phyloP scores from a whole-genome alignment of 2,113 vertebrate genomes.

The Syngnathoides biaculeatus region DNA sequence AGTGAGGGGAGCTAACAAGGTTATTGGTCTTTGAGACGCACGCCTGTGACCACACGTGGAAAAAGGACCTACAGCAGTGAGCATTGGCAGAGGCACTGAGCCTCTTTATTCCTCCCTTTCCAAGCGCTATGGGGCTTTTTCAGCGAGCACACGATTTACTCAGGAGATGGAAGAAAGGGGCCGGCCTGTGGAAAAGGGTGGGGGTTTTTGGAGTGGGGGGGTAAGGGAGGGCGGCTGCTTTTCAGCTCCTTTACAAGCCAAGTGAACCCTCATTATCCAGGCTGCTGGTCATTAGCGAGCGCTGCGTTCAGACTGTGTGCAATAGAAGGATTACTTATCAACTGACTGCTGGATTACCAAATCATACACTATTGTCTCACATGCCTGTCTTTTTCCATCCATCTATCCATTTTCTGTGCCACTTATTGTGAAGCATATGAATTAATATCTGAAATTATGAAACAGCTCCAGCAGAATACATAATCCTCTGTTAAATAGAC shows the following conservation, averaged over 20 bases:
- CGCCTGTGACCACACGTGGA: constrained; percentile 86
- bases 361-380: constrained; percentile 42
- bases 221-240: constrained; percentile 59
- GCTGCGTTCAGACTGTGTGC: constrained; percentile 45
- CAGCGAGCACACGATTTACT: constrained; percentile 72
- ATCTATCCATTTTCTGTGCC: no score
- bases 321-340: constrained; percentile 62
- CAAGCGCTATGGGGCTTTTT: constrained; percentile 73
- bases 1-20: constrained; percentile 85
- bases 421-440: neutral
- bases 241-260: constrained; percentile 73
- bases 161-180: constrained; percentile 74
- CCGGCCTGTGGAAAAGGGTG: constrained; percentile 44
- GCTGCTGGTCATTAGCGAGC: constrained; percentile 68
- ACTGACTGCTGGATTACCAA: constrained; percentile 50
- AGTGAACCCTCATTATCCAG: constrained; percentile 74
- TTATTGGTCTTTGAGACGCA: constrained; percentile 85
- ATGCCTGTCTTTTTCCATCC: constrained; percentile 6
- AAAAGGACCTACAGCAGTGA: constrained; percentile 91
- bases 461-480: constrained; percentile 27
- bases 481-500: neutral
- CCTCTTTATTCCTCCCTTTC: constrained; percentile 83
- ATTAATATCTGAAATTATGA: constrained; percentile 29
- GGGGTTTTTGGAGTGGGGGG: constrained; percentile 22
- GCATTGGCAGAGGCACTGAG: constrained; percentile 80